These are phyloP conservation scores for Micromussa lordhowensis DNA, from an alignment of 92 coral and sea anemone species.

Conservation along the genomic window DNA sequence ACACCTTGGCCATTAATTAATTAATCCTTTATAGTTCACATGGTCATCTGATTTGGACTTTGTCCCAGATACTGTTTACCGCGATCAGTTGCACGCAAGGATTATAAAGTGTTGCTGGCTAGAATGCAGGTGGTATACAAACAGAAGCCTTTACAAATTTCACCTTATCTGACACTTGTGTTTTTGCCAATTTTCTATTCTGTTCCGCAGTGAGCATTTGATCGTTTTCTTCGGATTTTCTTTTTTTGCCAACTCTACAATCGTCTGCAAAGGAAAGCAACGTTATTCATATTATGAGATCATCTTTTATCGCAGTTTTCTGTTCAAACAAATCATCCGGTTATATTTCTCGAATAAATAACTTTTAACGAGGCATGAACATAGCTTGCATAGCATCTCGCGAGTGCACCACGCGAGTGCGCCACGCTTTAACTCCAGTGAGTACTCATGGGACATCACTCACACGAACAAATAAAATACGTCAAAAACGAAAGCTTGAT, in stretches of 20 bases:
- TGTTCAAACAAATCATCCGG: not conserved
- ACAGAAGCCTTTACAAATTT: not conserved
- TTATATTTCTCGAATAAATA: too few relatives aligned
- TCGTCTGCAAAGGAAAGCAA: conserved; percentile 17
- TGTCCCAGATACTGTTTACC: not conserved
- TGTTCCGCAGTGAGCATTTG: not conserved
- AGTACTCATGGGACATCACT: too few relatives aligned
- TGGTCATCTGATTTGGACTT: not conserved
- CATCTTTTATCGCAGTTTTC: not conserved
- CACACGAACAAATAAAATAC: too few relatives aligned
- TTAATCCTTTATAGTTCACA: not conserved
- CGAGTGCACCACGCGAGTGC: not conserved
- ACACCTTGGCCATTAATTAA: conserved; percentile 7
- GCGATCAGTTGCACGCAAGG: not conserved
- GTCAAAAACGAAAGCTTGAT: not conserved
- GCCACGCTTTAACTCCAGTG: too few relatives aligned
- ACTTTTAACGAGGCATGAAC: too few relatives aligned
- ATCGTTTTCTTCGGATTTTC: conserved; percentile 56
- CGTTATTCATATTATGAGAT: not conserved
- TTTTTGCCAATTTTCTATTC: conserved; percentile 48
- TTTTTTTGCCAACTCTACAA: conserved; percentile 74
- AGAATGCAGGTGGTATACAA: not conserved
- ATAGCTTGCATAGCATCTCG: not conserved
- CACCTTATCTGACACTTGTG: conserved; percentile 63
- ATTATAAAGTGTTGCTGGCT: not conserved